Percentiles rank a stretch among this genome's conserved stretches.
Evolutionary conservation across 2,797 vertebrate species (phyloP).

Genomic region (Podargus strigoides): DNA sequence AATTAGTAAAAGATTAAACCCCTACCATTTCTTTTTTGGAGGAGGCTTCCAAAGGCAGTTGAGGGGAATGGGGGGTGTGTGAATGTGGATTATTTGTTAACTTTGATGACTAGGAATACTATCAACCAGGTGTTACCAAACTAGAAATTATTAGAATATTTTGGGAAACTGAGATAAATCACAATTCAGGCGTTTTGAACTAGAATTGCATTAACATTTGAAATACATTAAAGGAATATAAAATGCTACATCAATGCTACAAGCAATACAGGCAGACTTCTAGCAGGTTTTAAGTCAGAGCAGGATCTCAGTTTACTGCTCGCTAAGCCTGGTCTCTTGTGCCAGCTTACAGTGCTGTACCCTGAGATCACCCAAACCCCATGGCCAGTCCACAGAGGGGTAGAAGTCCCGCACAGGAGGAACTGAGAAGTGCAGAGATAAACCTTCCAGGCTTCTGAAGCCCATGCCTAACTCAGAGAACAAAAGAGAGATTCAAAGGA

Average conservation of each 20-base stretch:
- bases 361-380: not conserved
- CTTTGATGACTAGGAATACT: not conserved
- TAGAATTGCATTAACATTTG: not conserved
- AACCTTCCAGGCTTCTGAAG: not conserved
- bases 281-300: not conserved
- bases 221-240: not conserved
- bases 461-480: not conserved
- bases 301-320: not conserved
- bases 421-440: not conserved
- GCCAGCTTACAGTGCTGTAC: not conserved
- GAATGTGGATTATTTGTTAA: not conserved
- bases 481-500: conserved; percentile 6
- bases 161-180: not conserved
- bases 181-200: not conserved
- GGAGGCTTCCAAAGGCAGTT: not conserved
- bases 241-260: not conserved
- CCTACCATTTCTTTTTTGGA: not conserved
- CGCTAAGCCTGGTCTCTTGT: fast-evolving
- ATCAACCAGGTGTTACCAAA: not conserved
- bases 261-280: not conserved
- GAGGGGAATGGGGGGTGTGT: not conserved
- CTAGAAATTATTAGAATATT: not conserved
- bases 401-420: not conserved
- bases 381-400: not conserved
- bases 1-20: not conserved